Evolutionary conservation across 2,797 vertebrate genomes (phyloP).

Genomic region (Dermochelys coriacea): DNA sequence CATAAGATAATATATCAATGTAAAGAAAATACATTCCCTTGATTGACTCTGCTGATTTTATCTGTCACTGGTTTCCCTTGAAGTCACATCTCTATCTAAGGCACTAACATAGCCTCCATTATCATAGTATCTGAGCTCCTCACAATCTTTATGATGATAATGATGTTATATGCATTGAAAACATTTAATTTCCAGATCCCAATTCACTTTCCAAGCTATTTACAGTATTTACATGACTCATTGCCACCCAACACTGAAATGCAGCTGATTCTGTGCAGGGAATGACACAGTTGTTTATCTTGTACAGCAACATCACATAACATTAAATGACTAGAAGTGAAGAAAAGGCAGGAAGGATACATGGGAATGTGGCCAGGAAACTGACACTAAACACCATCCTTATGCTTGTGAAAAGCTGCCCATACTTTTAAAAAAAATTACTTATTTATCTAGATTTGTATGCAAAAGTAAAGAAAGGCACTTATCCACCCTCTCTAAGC

Average conservation of each 20-base stretch:
- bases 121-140: neutral
- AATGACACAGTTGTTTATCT: neutral
- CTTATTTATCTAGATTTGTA: neutral
- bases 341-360: neutral
- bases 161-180: neutral
- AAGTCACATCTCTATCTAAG: neutral
- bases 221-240: neutral
- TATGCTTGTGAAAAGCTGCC: neutral
- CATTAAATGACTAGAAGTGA: neutral
- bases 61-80: neutral
- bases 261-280: neutral
- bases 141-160: neutral
- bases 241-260: neutral
- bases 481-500: too few species aligned
- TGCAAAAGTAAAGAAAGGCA: neutral
- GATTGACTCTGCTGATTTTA: neutral
- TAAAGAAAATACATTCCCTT: neutral
- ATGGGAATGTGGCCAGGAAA: neutral
- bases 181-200: neutral
- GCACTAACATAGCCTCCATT: neutral
- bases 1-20: neutral
- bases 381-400: neutral
- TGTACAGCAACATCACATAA: neutral
- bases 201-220: neutral
- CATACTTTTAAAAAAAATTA: neutral